Evolutionary conservation across 2,797 vertebrate species (phyloP).

Genomic region (Babyrousa celebensis): DNA sequence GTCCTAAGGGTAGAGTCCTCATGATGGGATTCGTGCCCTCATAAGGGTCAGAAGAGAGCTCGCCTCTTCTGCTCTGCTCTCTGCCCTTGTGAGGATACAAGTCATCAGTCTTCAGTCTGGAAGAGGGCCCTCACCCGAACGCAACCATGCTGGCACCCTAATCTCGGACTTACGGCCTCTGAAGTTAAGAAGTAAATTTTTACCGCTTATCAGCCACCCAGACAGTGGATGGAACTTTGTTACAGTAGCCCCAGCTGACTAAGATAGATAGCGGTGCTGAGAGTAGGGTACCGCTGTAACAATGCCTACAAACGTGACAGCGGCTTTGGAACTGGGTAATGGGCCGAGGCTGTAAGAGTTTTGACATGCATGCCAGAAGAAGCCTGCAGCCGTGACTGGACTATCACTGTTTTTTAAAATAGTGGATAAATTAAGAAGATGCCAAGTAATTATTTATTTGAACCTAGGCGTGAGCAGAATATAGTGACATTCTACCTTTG

Average conservation of each 20-base stretch:
- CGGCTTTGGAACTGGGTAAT: neutral
- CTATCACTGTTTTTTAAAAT: neutral
- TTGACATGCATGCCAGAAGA: neutral
- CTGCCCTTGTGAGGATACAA: neutral
- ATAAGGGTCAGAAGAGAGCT: neutral
- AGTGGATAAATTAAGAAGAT: slow-evolving; percentile 15
- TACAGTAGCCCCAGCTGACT: neutral
- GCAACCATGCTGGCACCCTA: neutral
- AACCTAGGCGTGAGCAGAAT: slow-evolving; percentile 25
- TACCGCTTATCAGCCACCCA: neutral
- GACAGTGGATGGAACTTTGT: neutral
- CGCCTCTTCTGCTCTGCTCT: neutral
- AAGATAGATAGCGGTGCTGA: neutral
- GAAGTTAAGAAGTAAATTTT: neutral
- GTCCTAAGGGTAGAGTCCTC: neutral
- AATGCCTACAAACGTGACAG: neutral
- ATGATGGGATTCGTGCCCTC: neutral
- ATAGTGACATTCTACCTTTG: neutral
- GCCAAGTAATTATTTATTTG: slow-evolving; percentile 59
- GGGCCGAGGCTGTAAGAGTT: neutral
- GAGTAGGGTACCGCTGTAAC: neutral
- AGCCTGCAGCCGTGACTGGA: neutral
- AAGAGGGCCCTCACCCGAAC: too few species aligned
- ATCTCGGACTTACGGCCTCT: neutral
- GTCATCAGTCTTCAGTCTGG: neutral